Evolutionary conservation across 2,113 vertebrate genomes (phyloP).

Genomic region (Puffinus mauretanicus): DNA sequence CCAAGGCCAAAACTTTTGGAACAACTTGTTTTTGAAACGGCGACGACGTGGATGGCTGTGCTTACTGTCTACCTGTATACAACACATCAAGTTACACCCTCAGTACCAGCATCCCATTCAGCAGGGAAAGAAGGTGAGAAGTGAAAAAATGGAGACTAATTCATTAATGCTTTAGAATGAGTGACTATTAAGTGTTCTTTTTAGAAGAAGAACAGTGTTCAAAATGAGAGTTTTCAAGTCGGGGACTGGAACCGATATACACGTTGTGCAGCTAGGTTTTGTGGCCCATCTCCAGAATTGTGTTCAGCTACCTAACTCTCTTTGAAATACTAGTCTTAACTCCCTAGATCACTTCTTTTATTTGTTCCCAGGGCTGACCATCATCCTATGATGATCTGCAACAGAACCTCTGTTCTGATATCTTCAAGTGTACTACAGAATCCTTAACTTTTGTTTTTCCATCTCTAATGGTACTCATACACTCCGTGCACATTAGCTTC

Average conservation of each 20-base stretch:
- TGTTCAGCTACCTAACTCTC: background rate
- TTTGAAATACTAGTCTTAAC: background rate
- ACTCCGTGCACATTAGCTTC: background rate
- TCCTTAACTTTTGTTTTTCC: background rate
- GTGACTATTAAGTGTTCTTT: background rate
- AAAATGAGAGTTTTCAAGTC: background rate
- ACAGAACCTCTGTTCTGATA: background rate
- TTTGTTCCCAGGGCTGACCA: background rate
- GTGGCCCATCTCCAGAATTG: background rate
- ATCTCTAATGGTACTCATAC: background rate
- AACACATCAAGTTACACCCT: background rate
- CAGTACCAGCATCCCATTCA: background rate
- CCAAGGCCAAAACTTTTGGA: background rate
- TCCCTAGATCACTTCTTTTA: background rate
- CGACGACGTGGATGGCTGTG: background rate
- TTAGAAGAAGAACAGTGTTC: background rate
- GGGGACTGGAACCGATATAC: background rate
- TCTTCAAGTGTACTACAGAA: background rate
- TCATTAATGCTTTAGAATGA: background rate
- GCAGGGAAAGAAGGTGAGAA: background rate
- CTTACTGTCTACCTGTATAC: rapidly evolving
- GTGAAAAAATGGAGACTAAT: background rate
- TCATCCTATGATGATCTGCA: background rate
- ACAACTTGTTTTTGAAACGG: background rate
- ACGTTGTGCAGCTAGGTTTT: background rate